These are phyloP conservation scores for Galaxias olidus DNA, from an alignment of 2,797 vertebrate species.

Conservation along the genomic window DNA sequence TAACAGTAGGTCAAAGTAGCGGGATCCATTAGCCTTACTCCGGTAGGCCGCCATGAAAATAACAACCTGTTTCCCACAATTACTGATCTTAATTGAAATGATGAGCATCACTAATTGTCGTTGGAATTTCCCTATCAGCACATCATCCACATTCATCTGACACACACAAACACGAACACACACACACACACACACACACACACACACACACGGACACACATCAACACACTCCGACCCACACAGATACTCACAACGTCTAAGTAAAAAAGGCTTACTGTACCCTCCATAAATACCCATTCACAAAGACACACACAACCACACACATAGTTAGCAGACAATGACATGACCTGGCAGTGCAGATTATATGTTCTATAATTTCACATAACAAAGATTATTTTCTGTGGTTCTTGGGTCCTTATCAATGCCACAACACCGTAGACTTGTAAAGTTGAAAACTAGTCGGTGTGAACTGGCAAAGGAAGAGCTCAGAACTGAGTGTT, in stretches of 20 bases:
- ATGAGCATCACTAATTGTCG: slow-evolving; percentile 44
- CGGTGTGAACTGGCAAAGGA: too few species aligned
- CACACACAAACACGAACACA: too few species aligned
- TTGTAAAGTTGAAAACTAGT: too few species aligned
- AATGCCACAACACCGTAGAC: too few species aligned
- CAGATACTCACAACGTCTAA: neutral
- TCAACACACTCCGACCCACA: neutral
- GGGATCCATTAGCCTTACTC: slow-evolving; percentile 4
- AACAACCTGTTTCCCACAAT: slow-evolving; percentile 17
- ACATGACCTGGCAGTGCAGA: too few species aligned
- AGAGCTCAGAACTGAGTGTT: too few species aligned
- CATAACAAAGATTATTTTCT: too few species aligned
- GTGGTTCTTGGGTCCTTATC: too few species aligned
- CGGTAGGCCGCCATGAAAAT: neutral
- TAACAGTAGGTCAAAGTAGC: neutral
- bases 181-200: neutral
- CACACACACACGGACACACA: neutral
- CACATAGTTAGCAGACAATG: neutral
- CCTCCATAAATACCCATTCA: neutral
- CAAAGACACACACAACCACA: neutral
- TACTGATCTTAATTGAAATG: slow-evolving; percentile 43
- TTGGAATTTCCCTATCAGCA: slow-evolving; percentile 24
- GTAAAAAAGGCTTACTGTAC: neutral
- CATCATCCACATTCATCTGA: slow-evolving; percentile 2
- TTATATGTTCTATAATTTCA: too few species aligned